Conservation (phyloP, 2,113 vertebrate genomes). For the Cygnus atratus region DNA sequence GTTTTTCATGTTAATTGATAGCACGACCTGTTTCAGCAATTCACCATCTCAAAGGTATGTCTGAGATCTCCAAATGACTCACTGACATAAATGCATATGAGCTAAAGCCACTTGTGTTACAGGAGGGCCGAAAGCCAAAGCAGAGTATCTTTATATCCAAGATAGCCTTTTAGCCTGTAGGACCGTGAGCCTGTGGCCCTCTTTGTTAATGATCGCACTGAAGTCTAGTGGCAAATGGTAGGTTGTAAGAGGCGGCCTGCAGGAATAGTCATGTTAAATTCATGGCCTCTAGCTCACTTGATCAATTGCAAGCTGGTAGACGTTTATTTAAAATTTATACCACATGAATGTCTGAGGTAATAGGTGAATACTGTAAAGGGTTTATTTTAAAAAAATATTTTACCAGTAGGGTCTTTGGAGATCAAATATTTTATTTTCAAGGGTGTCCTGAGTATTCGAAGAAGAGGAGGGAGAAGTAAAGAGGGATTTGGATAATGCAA, state of each 20-base stretch:
- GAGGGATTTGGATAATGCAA: slow-evolving; percentile 74
- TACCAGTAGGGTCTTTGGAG: slow-evolving; percentile 66
- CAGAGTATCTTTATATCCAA: not conserved
- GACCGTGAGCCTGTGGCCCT: not conserved
- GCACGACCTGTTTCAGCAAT: slow-evolving; percentile 65
- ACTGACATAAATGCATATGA: slow-evolving; percentile 61
- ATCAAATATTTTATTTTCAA: slow-evolving; percentile 70
- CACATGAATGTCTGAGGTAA: slow-evolving; percentile 66
- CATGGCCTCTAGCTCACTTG: slow-evolving; percentile 54
- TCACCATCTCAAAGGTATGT: slow-evolving; percentile 66
- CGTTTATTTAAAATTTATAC: slow-evolving; percentile 71
- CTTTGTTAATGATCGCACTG: slow-evolving; percentile 29
- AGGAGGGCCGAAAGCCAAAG: slow-evolving; percentile 27
- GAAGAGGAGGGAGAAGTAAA: slow-evolving; percentile 61
- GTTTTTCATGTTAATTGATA: slow-evolving; percentile 65
- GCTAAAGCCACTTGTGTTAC: slow-evolving; percentile 28
- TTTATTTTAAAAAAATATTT: slow-evolving; percentile 72
- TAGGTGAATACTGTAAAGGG: slow-evolving; percentile 65
- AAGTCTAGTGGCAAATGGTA: slow-evolving; percentile 37
- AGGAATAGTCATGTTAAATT: slow-evolving; percentile 44
- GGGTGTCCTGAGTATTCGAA: slow-evolving; percentile 41
- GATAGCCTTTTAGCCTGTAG: slow-evolving; percentile 48
- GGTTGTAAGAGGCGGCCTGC: not conserved
- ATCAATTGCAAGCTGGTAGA: slow-evolving; percentile 59
- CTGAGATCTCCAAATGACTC: slow-evolving; percentile 72